Evolutionary conservation across 1,140 invertebrate species (phyloP).

Genomic region (Diachasmimorpha longicaudata): DNA sequence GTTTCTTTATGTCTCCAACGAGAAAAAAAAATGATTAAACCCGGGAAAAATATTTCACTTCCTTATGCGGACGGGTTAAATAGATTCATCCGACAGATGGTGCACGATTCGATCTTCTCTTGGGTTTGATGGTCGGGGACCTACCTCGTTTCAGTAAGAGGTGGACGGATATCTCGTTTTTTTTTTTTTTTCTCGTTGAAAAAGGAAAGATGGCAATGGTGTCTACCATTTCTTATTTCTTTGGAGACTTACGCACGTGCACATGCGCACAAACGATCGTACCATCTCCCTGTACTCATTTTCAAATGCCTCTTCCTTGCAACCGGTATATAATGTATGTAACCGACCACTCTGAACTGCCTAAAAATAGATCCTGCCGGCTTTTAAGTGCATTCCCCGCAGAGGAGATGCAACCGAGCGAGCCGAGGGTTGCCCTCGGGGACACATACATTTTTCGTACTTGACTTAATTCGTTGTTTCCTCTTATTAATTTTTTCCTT

Average conservation of each 20-base stretch:
- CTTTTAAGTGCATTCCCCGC: slow-evolving; percentile 37
- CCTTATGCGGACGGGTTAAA: slow-evolving; percentile 11
- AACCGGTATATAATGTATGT: slow-evolving; percentile 45
- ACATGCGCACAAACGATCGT: background rate
- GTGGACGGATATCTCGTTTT: background rate
- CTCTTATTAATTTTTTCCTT: background rate
- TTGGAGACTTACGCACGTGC: background rate
- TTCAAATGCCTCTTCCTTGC: slow-evolving; percentile 26
- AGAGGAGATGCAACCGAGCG: slow-evolving; percentile 20
- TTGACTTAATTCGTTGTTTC: slow-evolving; percentile 7
- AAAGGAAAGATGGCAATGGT: background rate
- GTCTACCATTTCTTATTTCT: background rate
- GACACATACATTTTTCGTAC: slow-evolving; percentile 20
- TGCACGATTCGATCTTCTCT: slow-evolving; percentile 11
- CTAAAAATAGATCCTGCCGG: slow-evolving; percentile 45
- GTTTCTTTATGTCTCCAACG: background rate
- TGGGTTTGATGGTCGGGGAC: background rate
- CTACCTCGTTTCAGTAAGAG: background rate
- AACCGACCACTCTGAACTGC: slow-evolving; percentile 34
- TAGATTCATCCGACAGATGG: slow-evolving; percentile 7
- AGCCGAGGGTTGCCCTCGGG: slow-evolving; percentile 27
- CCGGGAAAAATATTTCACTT: background rate
- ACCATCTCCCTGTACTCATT: background rate
- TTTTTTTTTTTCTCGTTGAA: background rate
- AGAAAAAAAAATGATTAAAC: background rate